phyloP scores from a whole-genome alignment of 2,888 invertebrate genomes.

The Lycaena phlaeas region DNA sequence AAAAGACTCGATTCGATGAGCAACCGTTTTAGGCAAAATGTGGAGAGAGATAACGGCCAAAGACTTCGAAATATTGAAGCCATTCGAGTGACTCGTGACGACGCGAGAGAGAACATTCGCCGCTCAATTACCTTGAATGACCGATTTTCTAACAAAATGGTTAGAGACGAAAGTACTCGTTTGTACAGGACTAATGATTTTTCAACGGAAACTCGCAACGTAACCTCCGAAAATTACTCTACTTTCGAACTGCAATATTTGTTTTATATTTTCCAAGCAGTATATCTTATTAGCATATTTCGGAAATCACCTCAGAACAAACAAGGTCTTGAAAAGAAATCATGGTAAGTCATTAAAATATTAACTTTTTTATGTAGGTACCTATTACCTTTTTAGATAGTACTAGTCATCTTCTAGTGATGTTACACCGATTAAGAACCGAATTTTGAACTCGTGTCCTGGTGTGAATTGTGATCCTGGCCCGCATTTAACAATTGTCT shows the following conservation, averaged over 20 bases:
- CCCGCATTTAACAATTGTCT: too few species aligned
- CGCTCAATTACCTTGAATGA: background rate
- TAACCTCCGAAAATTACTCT: background rate
- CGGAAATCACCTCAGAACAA: conserved; percentile 29
- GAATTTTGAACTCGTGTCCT: too few species aligned
- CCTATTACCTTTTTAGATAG: too few species aligned
- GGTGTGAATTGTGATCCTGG: too few species aligned
- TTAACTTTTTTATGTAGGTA: too few species aligned
- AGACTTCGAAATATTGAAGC: background rate
- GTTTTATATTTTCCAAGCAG: conserved; percentile 46
- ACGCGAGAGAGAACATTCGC: background rate
- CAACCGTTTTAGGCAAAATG: background rate
- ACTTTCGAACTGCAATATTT: conserved; percentile 38
- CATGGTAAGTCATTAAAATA: conserved; percentile 10
- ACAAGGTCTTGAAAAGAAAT: conserved; percentile 10
- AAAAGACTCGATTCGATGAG: background rate
- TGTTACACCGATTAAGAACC: too few species aligned
- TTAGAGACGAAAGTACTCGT: background rate
- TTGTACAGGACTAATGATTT: background rate
- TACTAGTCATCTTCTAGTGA: too few species aligned
- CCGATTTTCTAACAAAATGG: background rate
- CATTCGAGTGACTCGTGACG: background rate
- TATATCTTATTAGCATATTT: conserved; percentile 42
- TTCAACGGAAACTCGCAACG: background rate
- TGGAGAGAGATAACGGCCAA: conserved; percentile 3